Evolutionary conservation across 2,113 vertebrate species (phyloP).

Genomic region (Colistium nudipinnis): DNA sequence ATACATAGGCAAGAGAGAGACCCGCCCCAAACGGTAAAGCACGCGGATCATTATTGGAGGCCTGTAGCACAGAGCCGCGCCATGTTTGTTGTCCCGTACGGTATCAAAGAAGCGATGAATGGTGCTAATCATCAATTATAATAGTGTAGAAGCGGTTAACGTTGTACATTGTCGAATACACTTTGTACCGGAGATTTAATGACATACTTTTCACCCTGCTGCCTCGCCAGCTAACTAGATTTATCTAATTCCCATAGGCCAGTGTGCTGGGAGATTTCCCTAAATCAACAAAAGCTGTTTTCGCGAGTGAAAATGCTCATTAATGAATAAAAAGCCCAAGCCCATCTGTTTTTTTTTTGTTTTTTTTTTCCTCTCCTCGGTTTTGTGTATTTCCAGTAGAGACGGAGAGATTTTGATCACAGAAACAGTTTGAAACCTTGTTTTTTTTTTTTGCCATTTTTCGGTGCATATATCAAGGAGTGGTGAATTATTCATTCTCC

Average conservation of each 20-base stretch:
- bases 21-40: slow-evolving; percentile 49
- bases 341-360: slow-evolving; percentile 64
- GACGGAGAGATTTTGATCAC: slow-evolving; percentile 68
- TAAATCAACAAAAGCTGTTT: slow-evolving; percentile 76
- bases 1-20: slow-evolving; percentile 29
- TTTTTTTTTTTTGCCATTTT: slow-evolving; percentile 35
- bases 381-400: slow-evolving; percentile 57
- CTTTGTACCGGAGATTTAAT: slow-evolving; percentile 66
- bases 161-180: slow-evolving; percentile 65
- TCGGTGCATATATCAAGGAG: slow-evolving; percentile 55
- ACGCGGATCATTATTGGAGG: slow-evolving; percentile 30
- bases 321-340: slow-evolving; percentile 65
- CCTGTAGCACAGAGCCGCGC: slow-evolving; percentile 3
- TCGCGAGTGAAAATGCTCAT: slow-evolving; percentile 65
- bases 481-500: slow-evolving; percentile 78
- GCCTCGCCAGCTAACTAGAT: slow-evolving; percentile 61
- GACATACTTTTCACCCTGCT: slow-evolving; percentile 66
- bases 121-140: slow-evolving; percentile 56
- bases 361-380: too few relatives aligned
- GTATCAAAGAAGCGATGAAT: slow-evolving; percentile 32
- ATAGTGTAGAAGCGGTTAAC: slow-evolving; percentile 26
- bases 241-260: slow-evolving; percentile 66
- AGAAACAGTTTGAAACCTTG: slow-evolving; percentile 51
- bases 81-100: neutral
- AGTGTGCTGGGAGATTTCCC: slow-evolving; percentile 47